Evolutionary conservation across 2,797 vertebrate genomes (phyloP).

Genomic region (Enoplosus armatus): DNA sequence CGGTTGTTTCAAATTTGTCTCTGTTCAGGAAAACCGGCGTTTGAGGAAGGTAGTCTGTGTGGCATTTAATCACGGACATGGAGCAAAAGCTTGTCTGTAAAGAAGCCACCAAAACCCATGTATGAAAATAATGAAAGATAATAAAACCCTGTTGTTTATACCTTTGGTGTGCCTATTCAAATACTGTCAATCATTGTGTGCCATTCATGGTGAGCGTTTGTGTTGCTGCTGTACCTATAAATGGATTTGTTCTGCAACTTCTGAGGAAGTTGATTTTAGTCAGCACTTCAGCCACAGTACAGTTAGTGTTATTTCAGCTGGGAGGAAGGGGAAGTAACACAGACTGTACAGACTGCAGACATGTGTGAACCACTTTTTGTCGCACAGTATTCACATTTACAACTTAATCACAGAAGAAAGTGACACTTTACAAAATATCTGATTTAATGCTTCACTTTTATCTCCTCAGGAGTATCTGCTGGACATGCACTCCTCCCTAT

Average conservation of each 20-base stretch:
- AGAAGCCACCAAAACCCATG: conserved; percentile 46
- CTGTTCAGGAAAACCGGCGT: conserved; percentile 41
- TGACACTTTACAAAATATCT: background rate
- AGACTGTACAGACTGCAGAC: too few species aligned
- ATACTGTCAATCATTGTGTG: background rate
- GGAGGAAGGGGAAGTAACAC: conserved; percentile 53
- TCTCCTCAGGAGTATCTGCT: background rate
- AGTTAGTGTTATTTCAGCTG: conserved; percentile 41
- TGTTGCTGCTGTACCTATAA: conserved; percentile 25
- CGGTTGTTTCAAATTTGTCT: conserved; percentile 58
- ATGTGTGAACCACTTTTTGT: background rate
- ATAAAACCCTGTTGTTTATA: conserved; percentile 80
- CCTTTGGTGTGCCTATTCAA: conserved; percentile 8
- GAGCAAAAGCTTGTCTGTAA: conserved; percentile 40
- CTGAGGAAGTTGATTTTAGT: conserved; percentile 48
- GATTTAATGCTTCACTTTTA: background rate
- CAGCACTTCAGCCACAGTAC: conserved; percentile 23
- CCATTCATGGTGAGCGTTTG: background rate
- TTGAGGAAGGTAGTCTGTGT: conserved; percentile 35
- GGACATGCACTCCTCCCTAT: background rate
- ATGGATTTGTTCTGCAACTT: conserved; percentile 14
- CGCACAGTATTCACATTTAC: background rate
- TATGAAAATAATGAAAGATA: conserved; percentile 65
- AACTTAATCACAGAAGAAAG: background rate
- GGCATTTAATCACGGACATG: conserved; percentile 32